Evolutionary conservation across 2,797 vertebrate species (phyloP), one percentile per base, ranked within the genome.

Genomic region (Odontamblyopus rebecca): DNA sequence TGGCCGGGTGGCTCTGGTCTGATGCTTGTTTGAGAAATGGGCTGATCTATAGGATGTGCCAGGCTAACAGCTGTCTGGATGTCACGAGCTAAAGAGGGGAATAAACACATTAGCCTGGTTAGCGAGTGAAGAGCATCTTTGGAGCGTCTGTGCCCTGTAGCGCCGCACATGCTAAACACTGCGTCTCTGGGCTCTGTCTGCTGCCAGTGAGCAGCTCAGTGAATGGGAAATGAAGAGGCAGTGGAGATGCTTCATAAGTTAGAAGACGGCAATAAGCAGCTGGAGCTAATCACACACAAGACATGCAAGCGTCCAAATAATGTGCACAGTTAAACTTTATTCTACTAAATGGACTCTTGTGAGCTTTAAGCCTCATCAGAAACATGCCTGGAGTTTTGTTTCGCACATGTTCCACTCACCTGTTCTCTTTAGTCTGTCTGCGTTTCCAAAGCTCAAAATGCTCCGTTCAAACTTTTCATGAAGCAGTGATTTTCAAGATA

Each of bases 31-130:
- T 74, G 61, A 67, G 68, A 75, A 77, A 80, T 62, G 74, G 70
- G 73, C 68, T 75, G 79, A 88, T 84, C 53, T 85, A 79, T 84
- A 78, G 62, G 51, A 50, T 70, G 62, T 71, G 71, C 35, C 48
- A 54, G 23, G 48, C 64, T 41, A 83, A 76, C 85, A 85, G 80
- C 81, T 86, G 83, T 74, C 81, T 23, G 76, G 71, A 67, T 1
- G 53, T 50, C 67, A 59, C 60, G 19, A 67, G 73, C 77, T 63
- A 67, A 68, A 67, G 68, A 78, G 70, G 72, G 72, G 78, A 81
- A 85, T 79, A 78, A 83, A 85, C 72, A 85, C 72, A 64, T 86
- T 78, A 83, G 81, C 74, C 73, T 79, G 76, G 71, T 83, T 80
- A 81, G 56, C 66, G 67, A 57, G 61, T 73, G 74, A 77, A 71